Percentiles rank a stretch among this genome's conserved stretches.
Evolutionary conservation across 2,113 vertebrate species (phyloP).

Genomic region (Eretmochelys imbricata): DNA sequence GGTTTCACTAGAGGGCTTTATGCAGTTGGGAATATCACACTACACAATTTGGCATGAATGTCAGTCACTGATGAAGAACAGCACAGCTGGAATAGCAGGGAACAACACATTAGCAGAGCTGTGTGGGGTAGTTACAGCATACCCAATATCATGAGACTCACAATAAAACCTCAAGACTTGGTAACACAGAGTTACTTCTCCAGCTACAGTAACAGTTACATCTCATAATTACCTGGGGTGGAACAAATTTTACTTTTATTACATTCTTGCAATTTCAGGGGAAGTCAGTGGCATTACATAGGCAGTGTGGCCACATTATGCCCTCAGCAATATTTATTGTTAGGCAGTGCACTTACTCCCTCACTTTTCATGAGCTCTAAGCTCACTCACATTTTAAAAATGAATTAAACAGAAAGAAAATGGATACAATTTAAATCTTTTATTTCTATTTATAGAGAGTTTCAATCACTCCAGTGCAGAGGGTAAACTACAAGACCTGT

Average conservation of each 20-base stretch:
- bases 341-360: neutral
- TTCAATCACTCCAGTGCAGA: neutral
- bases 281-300: neutral
- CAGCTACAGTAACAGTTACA: neutral
- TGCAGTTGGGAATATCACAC: slow-evolving; percentile 28
- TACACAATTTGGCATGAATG: slow-evolving; percentile 17
- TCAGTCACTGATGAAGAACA: slow-evolving; percentile 54
- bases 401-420: neutral
- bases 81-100: slow-evolving; percentile 45
- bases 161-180: neutral
- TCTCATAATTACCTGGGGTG: neutral
- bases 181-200: neutral
- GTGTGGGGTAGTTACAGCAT: slow-evolving; percentile 12
- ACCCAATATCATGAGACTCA: too few relatives aligned
- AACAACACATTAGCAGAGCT: slow-evolving; percentile 15
- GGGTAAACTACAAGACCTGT: neutral
- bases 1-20: slow-evolving; percentile 17
- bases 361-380: neutral
- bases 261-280: slow-evolving; percentile 1
- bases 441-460: neutral
- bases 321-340: slow-evolving; percentile 36
- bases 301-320: neutral
- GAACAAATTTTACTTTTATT: neutral
- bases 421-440: neutral
- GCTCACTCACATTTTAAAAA: neutral